These are phyloP conservation scores for Phyto melanocephala DNA, from an alignment of 2,888 invertebrate species.

Conservation along the genomic window DNA sequence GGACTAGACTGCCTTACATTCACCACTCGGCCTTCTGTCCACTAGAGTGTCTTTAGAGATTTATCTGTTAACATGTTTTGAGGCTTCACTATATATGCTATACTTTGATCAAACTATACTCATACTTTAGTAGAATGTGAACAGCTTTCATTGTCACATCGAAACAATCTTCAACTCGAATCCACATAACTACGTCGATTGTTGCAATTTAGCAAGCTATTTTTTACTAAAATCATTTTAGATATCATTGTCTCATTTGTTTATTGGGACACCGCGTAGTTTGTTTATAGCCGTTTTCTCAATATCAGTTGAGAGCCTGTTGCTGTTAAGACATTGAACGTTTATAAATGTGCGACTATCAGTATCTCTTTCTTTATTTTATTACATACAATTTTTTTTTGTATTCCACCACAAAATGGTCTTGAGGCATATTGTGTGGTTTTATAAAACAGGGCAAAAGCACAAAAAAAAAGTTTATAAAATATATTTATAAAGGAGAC, in stretches of 20 bases:
- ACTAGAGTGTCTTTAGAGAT: no score
- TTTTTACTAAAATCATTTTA: not conserved
- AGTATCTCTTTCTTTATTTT: not conserved
- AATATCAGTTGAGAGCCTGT: slow-evolving; percentile 2
- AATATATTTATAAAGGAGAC: slow-evolving; percentile 28
- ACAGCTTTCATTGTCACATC: no score
- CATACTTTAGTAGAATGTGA: no score
- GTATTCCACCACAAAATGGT: not conserved
- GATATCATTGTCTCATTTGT: not conserved
- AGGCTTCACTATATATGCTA: no score
- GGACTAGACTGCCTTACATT: no score
- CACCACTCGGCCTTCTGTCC: no score
- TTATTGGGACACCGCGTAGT: slow-evolving; percentile 11
- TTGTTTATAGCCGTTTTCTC: not conserved
- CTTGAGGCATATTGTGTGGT: slow-evolving; percentile 28
- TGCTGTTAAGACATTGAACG: slow-evolving; percentile 10
- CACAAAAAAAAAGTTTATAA: not conserved
- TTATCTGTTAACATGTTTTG: no score
- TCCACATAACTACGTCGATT: no score
- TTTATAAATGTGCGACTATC: not conserved
- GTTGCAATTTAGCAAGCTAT: no score
- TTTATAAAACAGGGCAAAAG: slow-evolving; percentile 20
- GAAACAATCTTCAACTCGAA: no score
- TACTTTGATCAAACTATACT: no score
- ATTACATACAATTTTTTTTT: not conserved